These are phyloP conservation scores for Nowickia ferox DNA, from an alignment of 2,888 invertebrate species.

Conservation along the genomic window DNA sequence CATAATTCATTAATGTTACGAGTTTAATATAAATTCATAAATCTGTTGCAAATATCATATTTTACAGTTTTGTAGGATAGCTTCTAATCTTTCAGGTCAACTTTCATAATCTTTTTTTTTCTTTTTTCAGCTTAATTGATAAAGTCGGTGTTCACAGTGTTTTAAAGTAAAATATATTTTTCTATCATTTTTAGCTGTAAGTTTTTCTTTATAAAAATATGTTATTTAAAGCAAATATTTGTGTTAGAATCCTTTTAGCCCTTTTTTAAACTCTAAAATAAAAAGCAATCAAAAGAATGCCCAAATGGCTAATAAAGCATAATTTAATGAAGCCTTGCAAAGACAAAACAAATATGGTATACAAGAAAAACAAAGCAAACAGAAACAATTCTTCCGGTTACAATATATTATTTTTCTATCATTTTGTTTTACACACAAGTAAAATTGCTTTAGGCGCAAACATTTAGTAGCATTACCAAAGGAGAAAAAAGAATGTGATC, in stretches of 20 bases:
- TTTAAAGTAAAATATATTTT: no score
- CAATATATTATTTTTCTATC: conserved; percentile 73
- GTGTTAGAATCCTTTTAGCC: no score
- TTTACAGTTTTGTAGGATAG: no score
- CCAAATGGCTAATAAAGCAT: conserved; percentile 81
- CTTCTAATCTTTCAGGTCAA: no score
- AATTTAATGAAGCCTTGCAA: conserved; percentile 79
- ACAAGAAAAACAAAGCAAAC: conserved; percentile 43
- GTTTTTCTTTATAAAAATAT: no score
- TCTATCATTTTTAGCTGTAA: no score
- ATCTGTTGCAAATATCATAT: no score
- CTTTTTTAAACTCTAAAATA: conserved; percentile 20
- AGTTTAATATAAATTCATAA: no score
- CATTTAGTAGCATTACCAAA: conserved; percentile 34
- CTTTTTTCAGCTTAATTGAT: no score
- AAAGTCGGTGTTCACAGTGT: no score
- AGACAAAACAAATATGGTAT: background rate
- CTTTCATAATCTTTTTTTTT: no score
- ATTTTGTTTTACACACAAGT: conserved; percentile 53
- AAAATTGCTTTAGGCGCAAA: background rate
- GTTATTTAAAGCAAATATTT: background rate
- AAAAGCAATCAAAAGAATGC: conserved; percentile 60
- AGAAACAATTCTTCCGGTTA: conserved; percentile 76
- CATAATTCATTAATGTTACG: no score
- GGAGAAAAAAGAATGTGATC: conserved; percentile 42